Conservation (phyloP, 2,113 vertebrate species). For the Tetraodon nigroviridis region DNA sequence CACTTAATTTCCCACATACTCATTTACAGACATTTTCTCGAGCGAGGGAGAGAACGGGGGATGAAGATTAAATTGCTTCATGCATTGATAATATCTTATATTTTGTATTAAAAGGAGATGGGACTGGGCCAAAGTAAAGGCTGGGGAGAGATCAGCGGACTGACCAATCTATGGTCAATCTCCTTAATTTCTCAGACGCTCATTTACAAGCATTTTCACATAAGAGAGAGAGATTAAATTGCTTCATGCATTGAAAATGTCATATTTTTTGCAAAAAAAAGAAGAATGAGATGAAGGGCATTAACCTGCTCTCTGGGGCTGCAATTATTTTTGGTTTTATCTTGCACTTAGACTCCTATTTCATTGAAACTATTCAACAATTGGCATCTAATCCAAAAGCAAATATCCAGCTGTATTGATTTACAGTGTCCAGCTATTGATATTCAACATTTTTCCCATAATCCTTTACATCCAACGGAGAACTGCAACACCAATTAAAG, state of each 20-base stretch:
- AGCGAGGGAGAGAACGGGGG: conserved; percentile 48
- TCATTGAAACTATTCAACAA: conserved; percentile 35
- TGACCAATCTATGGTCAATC: conserved; percentile 60
- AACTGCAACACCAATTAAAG: too few species aligned
- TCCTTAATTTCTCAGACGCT: conserved; percentile 63
- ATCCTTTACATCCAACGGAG: too few species aligned
- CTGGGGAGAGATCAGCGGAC: conserved; percentile 38
- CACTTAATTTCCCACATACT: conserved; percentile 68
- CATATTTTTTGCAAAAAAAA: conserved; percentile 60
- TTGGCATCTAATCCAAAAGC: conserved; percentile 37
- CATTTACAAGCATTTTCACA: conserved; percentile 59
- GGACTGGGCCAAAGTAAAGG: conserved; percentile 35
- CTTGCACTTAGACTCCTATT: conserved; percentile 44
- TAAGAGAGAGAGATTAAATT: conserved; percentile 62
- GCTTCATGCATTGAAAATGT: conserved; percentile 72
- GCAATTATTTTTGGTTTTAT: conserved; percentile 46
- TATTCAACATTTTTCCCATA: conserved; percentile 25
- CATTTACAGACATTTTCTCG: conserved; percentile 69
- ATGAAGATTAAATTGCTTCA: conserved; percentile 70
- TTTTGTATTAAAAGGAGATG: conserved; percentile 55
- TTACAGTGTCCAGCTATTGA: conserved; percentile 18
- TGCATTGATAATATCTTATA: conserved; percentile 72
- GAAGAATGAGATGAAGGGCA: conserved; percentile 58
- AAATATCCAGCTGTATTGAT: conserved; percentile 29
- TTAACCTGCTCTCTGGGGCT: conserved; percentile 47